Evolutionary conservation across 2,113 vertebrate species (phyloP), one percentile per base, ranked within the genome.

Genomic region (Anoura caudifer): DNA sequence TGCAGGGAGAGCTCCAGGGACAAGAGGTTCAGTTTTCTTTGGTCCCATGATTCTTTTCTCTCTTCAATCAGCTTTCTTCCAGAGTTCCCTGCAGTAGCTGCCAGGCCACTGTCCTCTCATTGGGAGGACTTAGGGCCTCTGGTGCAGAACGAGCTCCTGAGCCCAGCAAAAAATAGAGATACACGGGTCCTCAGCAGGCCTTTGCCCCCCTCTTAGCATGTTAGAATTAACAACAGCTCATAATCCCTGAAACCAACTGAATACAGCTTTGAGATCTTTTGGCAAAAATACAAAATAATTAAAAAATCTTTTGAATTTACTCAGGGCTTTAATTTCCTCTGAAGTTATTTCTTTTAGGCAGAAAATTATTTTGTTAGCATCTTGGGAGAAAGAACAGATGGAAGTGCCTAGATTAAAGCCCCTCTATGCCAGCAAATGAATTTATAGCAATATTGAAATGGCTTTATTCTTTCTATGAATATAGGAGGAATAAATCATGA

Each of bases 331-430:
- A 54, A 50, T 69, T 59, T 89, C 52, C 73, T 80, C 61, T 36
- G 28, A 63, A 22, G n/a, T 94, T 87, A 50, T 80, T 93, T 98
- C 84, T 96, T 92, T 87, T 36, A 95, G 91, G 77, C 50, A 84
- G 92, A 92, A 96, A 85, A 76, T 85, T 45, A 93, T 94, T 94
- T 94, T 89, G 54, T 93, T 90, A 43, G 80, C 70, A 52, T 92
- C 94, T 75, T 82, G 90, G 90, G 87, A 87, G 79, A 83, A 87
- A 33, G 90, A 89, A 75, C 96, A 97, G 96, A 93, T 81, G 84
- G 81, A 85, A 67, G 84, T 20, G 95, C 28, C 45, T 72, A 59
- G 93, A 91, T 96, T 36, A 86, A 89, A 67, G 56, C 31, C 47
- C 69, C 50, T 84, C 61, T 16, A 4, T 67, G 86, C n/a, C 73